Base-by-base conservation (phyloP, 1,140 invertebrate species). In the Penaeus chinensis region DNA sequence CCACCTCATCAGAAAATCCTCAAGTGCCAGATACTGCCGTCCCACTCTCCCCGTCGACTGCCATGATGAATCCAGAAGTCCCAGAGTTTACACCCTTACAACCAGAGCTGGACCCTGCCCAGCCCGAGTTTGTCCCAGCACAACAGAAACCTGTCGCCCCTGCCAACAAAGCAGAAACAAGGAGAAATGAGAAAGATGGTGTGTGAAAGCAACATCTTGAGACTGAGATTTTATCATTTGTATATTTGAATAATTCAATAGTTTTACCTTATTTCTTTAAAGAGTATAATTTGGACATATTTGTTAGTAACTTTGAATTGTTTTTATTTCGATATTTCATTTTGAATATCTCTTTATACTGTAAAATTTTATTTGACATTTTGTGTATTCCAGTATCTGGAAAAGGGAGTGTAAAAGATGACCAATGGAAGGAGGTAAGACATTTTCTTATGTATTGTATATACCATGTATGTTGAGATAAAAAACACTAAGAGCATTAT, bases 1-100 rank as follows among this genome's bases (percentile, higher is more conserved):
- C 96, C 10, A 95, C 97, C 92, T 96, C 97, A 27, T 95, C 96
- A 22, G 96, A 97, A 93, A 97, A 97, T 92, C 80, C 65, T 63
- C n/a, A 32, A 19, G 93, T 97, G 85, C 96, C 96, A 86, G 90
- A 60, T 78, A 61, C 77, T 69, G 60, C 78, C 27, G 66, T 47
- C n/a, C 74, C 74, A 19, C 24, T 16, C 81, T 79, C 22, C 32
- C 86, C 42, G 32, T 27, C 71, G 18, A 19, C 20, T 74, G 24
- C 65, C 37, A 54, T 60, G 62, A 88, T 88, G 87, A 84, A 88
- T 61, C 87, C 87, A 32, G 87, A 88, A 47, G 87, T 88, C 32
- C 71, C 87, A 84, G 87, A 88, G n/a, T 88, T 88, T 71, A 88
- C 82, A 7, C 87, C 87, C n/a, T 65, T 62, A 0, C 82, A 69